Evolutionary conservation across 2,113 vertebrate species (phyloP).

Genomic region (Pardalotus punctatus): DNA sequence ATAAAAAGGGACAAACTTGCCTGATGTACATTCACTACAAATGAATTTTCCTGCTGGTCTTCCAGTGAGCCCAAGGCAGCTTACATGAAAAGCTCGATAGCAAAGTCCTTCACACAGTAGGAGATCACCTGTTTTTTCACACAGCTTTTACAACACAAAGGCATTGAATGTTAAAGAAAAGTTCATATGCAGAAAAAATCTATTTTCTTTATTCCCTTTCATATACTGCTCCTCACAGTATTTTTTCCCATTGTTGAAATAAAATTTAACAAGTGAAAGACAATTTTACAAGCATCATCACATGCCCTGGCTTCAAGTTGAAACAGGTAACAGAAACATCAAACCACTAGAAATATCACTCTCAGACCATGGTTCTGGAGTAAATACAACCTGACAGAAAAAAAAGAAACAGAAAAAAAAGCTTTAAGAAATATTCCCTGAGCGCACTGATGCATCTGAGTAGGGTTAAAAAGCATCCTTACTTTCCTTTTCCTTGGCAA

Average conservation of each 20-base stretch:
- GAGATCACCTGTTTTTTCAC: constrained; percentile 89
- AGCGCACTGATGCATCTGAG: neutral
- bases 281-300: neutral
- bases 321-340: neutral
- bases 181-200: neutral
- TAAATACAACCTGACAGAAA: neutral
- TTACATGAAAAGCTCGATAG: constrained; percentile 87
- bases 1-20: constrained; percentile 74
- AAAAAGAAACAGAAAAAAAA: neutral
- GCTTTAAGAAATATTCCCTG: neutral
- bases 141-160: constrained; percentile 78
- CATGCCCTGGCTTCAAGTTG: neutral
- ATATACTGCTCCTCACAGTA: neutral
- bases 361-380: neutral
- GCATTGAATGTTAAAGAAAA: constrained; percentile 60
- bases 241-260: neutral
- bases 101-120: constrained; percentile 92
- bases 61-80: constrained; percentile 82
- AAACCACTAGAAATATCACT: neutral
- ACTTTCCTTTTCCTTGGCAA: neutral
- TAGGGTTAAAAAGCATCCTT: constrained; percentile 20
- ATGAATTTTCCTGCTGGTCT: constrained; percentile 83
- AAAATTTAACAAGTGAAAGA: neutral
- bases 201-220: constrained; percentile 26
- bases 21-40: constrained; percentile 87